Conservation (phyloP, 2,113 vertebrate species). For the Amazona vittata region DNA sequence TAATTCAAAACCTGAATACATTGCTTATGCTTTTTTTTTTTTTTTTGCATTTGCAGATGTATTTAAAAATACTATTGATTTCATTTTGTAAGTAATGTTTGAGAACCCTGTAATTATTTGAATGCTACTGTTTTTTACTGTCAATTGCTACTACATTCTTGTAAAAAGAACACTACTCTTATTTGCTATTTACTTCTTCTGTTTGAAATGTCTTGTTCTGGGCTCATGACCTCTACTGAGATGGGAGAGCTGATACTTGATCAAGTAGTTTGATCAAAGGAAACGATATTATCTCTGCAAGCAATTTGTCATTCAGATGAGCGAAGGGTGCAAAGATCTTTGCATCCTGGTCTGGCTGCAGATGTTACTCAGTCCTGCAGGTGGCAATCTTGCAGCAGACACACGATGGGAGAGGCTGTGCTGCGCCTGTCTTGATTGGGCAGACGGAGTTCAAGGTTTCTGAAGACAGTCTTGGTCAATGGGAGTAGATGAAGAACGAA, state of each 20-base stretch:
- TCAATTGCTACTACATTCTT: neutral
- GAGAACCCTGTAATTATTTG: neutral
- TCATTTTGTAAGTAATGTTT: neutral
- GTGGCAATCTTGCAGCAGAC: slow-evolving; percentile 46
- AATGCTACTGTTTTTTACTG: neutral
- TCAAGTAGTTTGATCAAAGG: rapidly evolving
- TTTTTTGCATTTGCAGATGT: neutral
- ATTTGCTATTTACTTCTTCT: neutral
- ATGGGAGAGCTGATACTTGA: neutral
- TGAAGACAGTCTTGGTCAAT: neutral
- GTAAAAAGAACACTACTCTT: neutral
- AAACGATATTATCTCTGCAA: neutral
- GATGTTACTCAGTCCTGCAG: neutral
- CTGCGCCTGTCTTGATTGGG: neutral
- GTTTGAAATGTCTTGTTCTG: neutral
- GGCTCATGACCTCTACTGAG: neutral
- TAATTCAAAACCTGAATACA: neutral
- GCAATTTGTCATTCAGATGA: neutral
- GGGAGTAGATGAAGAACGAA: neutral
- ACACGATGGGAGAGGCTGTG: neutral
- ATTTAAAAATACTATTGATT: neutral
- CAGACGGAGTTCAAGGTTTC: neutral
- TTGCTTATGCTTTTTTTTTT: neutral
- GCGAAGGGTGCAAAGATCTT: neutral
- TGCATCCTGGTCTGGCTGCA: neutral